A percentile compares a stretch with the other conserved stretches of the same genome.
phyloP scores from a whole-genome alignment of 2,888 invertebrate species.

The Unio delphinus region DNA sequence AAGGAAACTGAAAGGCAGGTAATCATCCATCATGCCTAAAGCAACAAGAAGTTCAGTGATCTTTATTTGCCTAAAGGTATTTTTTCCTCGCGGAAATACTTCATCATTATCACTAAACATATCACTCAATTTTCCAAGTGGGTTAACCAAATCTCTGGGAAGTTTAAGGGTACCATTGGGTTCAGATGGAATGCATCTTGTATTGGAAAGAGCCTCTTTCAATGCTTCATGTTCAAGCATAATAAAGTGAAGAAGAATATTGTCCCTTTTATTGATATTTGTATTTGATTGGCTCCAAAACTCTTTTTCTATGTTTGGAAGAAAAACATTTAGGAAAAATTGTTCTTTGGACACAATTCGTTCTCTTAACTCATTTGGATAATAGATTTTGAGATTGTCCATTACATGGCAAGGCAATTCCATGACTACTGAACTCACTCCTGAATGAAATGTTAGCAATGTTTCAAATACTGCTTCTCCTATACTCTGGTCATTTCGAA shows the following conservation, averaged over 20 bases:
- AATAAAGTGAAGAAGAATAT: no score
- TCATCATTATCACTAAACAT: slow-evolving; percentile 1
- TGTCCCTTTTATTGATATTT: neutral
- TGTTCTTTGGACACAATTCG: slow-evolving; percentile 9
- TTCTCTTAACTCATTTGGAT: slow-evolving; percentile 1
- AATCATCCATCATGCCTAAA: slow-evolving; percentile 4
- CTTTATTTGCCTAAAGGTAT: no score
- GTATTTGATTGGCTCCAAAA: slow-evolving; percentile 1
- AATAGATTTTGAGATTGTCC: neutral
- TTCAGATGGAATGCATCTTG: slow-evolving; percentile 4
- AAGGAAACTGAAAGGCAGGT: neutral
- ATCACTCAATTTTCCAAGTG: neutral
- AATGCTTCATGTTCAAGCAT: no score
- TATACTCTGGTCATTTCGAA: slow-evolving; percentile 5
- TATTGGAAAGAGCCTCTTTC: neutral
- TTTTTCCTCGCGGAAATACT: neutral
- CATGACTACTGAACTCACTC: neutral
- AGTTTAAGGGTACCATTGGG: slow-evolving; percentile 1
- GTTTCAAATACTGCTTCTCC: slow-evolving; percentile 8
- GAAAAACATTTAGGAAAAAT: slow-evolving; percentile 15
- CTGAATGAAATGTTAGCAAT: slow-evolving; percentile 3
- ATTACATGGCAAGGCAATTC: neutral
- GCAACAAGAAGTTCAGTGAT: neutral
- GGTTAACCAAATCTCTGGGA: neutral
- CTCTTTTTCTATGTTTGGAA: slow-evolving; percentile 12